Evolutionary conservation across 1,140 invertebrate genomes (phyloP).

Genomic region (Drosophila neocordata): DNA sequence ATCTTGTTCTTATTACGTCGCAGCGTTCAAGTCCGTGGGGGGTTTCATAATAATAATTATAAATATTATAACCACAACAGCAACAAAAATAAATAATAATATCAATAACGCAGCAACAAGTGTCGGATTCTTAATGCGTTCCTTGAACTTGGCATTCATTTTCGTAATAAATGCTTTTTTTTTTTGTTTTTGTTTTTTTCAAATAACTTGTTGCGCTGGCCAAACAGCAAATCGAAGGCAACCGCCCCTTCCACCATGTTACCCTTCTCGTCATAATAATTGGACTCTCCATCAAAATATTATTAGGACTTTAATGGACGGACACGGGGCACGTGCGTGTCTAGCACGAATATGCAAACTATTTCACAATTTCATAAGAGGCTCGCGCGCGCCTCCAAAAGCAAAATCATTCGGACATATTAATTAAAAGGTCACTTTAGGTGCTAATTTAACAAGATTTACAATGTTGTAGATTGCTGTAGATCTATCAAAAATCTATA

Average conservation of each 20-base stretch:
- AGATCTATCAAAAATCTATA: slow-evolving; percentile 12
- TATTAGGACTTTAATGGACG: background rate
- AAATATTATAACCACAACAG: too few species aligned
- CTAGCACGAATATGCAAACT: slow-evolving; percentile 33
- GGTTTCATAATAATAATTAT: background rate
- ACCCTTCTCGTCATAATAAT: too few species aligned
- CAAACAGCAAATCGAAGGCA: slow-evolving; percentile 20
- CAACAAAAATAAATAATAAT: slow-evolving; percentile 7
- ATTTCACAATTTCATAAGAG: slow-evolving; percentile 37
- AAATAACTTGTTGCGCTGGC: slow-evolving; percentile 47
- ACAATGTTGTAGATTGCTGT: slow-evolving; percentile 15
- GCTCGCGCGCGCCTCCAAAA: slow-evolving; percentile 5
- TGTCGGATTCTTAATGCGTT: slow-evolving; percentile 52
- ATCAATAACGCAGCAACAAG: slow-evolving; percentile 35
- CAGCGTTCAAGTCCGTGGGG: slow-evolving; percentile 20
- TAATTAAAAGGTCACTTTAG: slow-evolving; percentile 33
- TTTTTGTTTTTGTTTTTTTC: background rate
- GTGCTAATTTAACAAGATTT: slow-evolving; percentile 55
- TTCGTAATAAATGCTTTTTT: background rate
- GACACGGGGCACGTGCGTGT: slow-evolving; percentile 59
- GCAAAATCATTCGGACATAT: slow-evolving; percentile 32
- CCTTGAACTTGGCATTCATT: slow-evolving; percentile 69
- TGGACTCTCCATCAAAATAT: too few species aligned
- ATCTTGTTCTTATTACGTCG: slow-evolving; percentile 61
- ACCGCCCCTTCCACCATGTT: background rate